Base-by-base conservation (phyloP, 2,797 vertebrate genomes). In the Apogon talboti region DNA sequence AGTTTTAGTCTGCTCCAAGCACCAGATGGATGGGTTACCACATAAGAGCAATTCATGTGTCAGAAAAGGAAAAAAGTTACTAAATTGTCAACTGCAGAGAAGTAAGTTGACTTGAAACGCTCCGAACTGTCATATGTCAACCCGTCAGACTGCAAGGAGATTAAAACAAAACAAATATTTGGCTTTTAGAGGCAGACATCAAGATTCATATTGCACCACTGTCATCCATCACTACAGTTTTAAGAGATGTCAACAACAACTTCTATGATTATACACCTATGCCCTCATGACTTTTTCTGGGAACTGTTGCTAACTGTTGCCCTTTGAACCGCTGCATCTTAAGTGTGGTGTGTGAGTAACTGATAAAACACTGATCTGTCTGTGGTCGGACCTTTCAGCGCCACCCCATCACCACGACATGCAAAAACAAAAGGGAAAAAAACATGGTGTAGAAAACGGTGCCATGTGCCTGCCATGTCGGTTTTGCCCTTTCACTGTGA, bases 111-210 rank as follows among this genome's bases (percentile, higher is more conserved):
- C 57, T 77, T 80, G 58, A 80, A 79, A 81, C 11, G 30, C 41
- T 71, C 52, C 58, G 61, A 81, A 78, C 76, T 80, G 80, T 82
- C 81, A 83, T 45, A 64, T 79, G 66, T 78, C 76, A 79, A 81
- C 53, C 74, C 54, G 57, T 75, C 68, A 72, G 24, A 74, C 61
- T 73, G 68, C 55, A 74, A 42, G 43, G 66, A 82, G 66, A 81
- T 83, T 73, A 80, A 87, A 87, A 83, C 54, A 69, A 75, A 81
- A 74, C 53, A 79, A 67, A 79, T 79, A 58, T 79, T 73, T 83
- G 64, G 41, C 69, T 76, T 71, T 74, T 53, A 64, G 64, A 69
- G 47, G 68, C 43, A 72, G 47, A 80, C 18, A 63, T 55, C 44
- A 40, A 16, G 24, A 43, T 51, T 53, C 12, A 18, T 42, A 56